Conservation (phyloP, 2,888 invertebrate genomes). For the Bugula neritina region DNA sequence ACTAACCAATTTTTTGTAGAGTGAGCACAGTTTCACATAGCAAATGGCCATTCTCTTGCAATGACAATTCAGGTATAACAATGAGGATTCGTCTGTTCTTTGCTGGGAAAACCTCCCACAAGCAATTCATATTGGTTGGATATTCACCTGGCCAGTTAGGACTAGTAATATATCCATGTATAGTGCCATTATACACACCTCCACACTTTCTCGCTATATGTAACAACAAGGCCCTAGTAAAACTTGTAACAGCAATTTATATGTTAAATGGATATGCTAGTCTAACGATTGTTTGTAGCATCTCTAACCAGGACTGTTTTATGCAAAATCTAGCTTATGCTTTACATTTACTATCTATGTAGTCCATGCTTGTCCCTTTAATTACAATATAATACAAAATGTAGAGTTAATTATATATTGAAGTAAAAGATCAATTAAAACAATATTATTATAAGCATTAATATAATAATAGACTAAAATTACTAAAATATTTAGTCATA, state of each 20-base stretch:
- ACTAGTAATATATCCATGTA: constrained; percentile 52
- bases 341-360: too few species aligned
- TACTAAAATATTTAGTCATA: too few species aligned
- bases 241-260: background rate
- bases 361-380: too few species aligned
- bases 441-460: too few species aligned
- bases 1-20: too few species aligned
- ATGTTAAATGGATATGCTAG: background rate
- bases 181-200: constrained; percentile 35
- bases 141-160: constrained; percentile 55
- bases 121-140: constrained; percentile 52
- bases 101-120: constrained; percentile 53
- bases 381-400: too few species aligned
- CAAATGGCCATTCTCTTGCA: constrained; percentile 41
- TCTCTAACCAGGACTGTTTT: too few species aligned
- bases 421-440: too few species aligned
- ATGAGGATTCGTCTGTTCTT: constrained; percentile 52
- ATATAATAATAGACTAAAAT: too few species aligned
- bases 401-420: too few species aligned
- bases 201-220: constrained; percentile 43
- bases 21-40: constrained; percentile 53
- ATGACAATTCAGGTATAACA: constrained; percentile 53
- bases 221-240: background rate
- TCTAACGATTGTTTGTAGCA: background rate
- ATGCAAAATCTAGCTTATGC: too few species aligned